These are phyloP conservation scores for Gerris buenoi DNA, from an alignment of 1,140 invertebrate species.

Conservation along the genomic window DNA sequence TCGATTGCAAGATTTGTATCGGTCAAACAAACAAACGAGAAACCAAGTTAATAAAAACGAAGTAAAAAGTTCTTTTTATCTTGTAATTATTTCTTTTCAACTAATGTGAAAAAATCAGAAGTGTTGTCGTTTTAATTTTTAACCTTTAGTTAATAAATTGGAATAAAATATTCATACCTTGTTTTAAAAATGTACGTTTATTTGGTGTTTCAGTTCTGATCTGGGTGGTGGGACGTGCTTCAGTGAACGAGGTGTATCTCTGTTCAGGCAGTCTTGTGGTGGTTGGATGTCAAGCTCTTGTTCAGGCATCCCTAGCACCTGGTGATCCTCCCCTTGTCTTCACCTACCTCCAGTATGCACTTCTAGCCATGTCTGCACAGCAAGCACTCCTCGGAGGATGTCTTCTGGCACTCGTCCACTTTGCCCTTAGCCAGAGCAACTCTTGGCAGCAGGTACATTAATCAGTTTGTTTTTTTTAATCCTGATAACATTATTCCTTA, in stretches of 20 bases:
- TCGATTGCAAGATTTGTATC: too few relatives aligned
- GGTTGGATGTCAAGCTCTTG: conserved; percentile 48
- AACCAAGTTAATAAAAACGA: too few relatives aligned
- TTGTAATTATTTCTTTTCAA: too few relatives aligned
- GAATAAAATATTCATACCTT: too few relatives aligned
- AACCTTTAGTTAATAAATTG: too few relatives aligned
- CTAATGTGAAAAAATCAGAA: too few relatives aligned
- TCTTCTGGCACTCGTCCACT: conserved; percentile 47
- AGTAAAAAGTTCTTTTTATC: too few relatives aligned
- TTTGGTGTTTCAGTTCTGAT: conserved; percentile 13
- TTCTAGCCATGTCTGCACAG: conserved; percentile 66
- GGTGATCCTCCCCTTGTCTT: conserved; percentile 42
- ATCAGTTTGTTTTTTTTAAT: too few relatives aligned
- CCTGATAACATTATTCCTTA: too few relatives aligned
- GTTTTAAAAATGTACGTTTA: background rate
- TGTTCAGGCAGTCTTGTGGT: conserved; percentile 67
- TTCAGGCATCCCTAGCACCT: conserved; percentile 31
- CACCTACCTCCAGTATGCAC: conserved; percentile 74
- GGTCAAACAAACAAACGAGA: too few relatives aligned
- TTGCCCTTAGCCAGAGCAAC: conserved; percentile 28
- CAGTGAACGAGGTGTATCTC: conserved; percentile 74
- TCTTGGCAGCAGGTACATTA: conserved; percentile 8
- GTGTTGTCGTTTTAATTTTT: too few relatives aligned
- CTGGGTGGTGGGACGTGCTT: conserved; percentile 39
- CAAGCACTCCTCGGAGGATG: conserved; percentile 59